Base-by-base conservation (phyloP, 2,888 invertebrate genomes). In the Drosophila merina region DNA sequence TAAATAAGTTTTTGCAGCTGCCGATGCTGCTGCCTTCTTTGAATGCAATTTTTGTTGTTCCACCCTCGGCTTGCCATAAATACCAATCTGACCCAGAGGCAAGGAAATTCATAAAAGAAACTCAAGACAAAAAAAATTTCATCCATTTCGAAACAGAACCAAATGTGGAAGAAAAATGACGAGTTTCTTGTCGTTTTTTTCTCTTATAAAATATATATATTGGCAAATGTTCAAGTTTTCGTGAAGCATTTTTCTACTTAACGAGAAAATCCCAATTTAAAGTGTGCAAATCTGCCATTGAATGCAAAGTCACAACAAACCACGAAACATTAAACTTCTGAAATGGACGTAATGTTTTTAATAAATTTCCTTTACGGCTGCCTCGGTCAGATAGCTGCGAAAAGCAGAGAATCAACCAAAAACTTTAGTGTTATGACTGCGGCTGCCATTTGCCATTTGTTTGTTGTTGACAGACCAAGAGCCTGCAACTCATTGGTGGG, bases 401-500 rank as follows among this genome's bases (percentile, higher is more conserved):
- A 9, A 8, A 31, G n/a, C 40, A 14, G 14, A 58, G 12, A 56
- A 48, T 48, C 45, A 55, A 36, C 8, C 7, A 40, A 62, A 62
- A 58, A 31, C 42, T 62, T 62, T 62, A 48, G 48, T 62, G 48
- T 58, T 62, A 49, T 62, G 60, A 60, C 58, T 60, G 58, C 58
- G 26, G 31, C 14, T 58, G n/a, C 30, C 38, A 57, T 60, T 60
- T 58, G n/a, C 30, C 38, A 57, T 60, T 60, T 20, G 60, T 57
- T 48, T 40, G 31, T n/a, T 58, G 58, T 40, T 57, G 58, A 58
- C 56, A 20, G 20, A 20, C 20, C 20, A 20, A 20, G 20, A 20
- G 20, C 20, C 20, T 20, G 20, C 1, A 20, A 20, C 20, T 20
- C 20, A 20, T 20, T 20, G 20, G 20, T 20, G 20, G 20, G 20